Evolutionary conservation across 1,140 invertebrate species (phyloP).

Genomic region (Brachionus calyciflorus): DNA sequence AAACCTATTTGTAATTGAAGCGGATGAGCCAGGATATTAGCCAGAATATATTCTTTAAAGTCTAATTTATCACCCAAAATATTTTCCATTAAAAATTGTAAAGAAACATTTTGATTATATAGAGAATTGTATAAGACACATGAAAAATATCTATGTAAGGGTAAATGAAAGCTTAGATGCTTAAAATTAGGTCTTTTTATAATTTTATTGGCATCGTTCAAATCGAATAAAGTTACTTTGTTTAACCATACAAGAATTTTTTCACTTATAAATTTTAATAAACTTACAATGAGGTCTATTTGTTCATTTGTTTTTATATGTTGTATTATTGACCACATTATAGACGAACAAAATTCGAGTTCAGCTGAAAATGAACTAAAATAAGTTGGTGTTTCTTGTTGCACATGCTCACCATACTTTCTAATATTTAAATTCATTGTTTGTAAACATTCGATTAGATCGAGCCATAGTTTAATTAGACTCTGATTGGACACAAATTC

Average conservation of each 20-base stretch:
- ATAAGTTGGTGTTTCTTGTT: conserved; percentile 92
- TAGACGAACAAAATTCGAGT: conserved; percentile 88
- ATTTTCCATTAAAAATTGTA: conserved; percentile 69
- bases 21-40: conserved; percentile 81
- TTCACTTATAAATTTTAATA: not conserved
- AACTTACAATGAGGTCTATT: not conserved
- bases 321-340: conserved; percentile 90
- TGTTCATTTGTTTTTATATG: conserved; percentile 66
- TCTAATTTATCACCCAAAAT: not conserved
- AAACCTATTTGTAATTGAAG: conserved; percentile 87
- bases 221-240: not conserved
- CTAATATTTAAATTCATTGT: conserved; percentile 92
- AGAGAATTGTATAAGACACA: conserved; percentile 86
- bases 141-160: conserved; percentile 86
- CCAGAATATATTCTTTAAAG: conserved; percentile 67
- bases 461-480: conserved; percentile 88
- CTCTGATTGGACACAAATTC: conserved; percentile 81
- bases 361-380: conserved; percentile 94
- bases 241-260: conserved; percentile 35
- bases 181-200: conserved; percentile 31
- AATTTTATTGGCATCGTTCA: not conserved
- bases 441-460: conserved; percentile 87
- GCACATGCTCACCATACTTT: conserved; percentile 83
- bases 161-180: conserved; percentile 78
- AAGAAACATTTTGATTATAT: conserved; percentile 73